Base-by-base conservation (phyloP, 2,113 vertebrate genomes). In the Trematocara variabile region DNA sequence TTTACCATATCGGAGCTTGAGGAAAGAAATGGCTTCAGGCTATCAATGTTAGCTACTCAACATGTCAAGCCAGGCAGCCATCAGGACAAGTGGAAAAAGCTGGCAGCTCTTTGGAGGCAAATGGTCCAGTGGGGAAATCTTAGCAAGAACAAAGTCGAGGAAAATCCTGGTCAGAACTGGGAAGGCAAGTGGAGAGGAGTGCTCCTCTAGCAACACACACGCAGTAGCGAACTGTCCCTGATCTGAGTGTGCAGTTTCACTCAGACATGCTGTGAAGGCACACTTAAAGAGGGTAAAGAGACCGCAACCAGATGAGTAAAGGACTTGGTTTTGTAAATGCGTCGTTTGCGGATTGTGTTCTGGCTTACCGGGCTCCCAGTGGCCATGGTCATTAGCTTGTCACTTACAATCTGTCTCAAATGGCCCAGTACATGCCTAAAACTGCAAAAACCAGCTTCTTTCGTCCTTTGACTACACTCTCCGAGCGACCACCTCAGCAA, bases 391-490 rank as follows among this genome's bases (percentile, higher is more conserved):
- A 92, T 93, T 94, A 92, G 88, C 84, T 87, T 93, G 91, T 94
- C 94, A 90, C 92, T 93, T 94, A 83, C 91, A 93, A 94, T 95
- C 90, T 89, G 78, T 77, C 79, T 94, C 91, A 93, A 79, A 81
- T 34, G 50, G 79, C 30, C 86, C 73, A 6, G 48, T 52, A 22
- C 88, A 53, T 7, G 20, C 50, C 85, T 82, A 82, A 55, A 73
- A 77, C 79, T 55, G 73, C 9, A 1, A 55, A 77, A 52, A 82
- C 68, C 68, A 13, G 44, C 75, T 86, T 44, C 77, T 52, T 16
- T 60, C n/a, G 78, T 86, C 9, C 18, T 73, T 56, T 78, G 9
- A 63, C 78, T n/a, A 10, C 56, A 9, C 80, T 52, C 70, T 52
- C 73, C 10, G 33, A 65, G 58, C 34, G 14, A 82, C 63, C 41